Conservation (phyloP, 1,140 invertebrate genomes). For the Hydropsyche tenuis region DNA sequence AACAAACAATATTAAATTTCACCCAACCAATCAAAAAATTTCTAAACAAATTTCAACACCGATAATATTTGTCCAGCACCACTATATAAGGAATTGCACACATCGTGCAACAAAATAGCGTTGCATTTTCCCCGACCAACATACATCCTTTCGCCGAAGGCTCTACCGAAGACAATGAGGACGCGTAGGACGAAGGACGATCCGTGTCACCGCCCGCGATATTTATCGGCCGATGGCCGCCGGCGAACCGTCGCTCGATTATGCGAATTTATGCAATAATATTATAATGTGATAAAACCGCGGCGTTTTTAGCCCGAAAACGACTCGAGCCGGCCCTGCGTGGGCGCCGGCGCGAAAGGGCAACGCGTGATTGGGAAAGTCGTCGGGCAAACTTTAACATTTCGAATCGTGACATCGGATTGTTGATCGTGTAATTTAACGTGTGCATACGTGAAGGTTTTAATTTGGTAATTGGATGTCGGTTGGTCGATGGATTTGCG, state of each 20-base stretch:
- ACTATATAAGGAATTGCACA: too few species aligned
- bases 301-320: not conserved
- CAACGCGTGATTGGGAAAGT: not conserved
- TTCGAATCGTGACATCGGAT: not conserved
- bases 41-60: too few species aligned
- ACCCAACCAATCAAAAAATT: too few species aligned
- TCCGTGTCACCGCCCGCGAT: not conserved
- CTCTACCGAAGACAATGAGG: not conserved
- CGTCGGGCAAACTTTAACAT: not conserved
- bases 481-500: too few species aligned
- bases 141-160: too few species aligned
- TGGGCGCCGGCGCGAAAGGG: not conserved
- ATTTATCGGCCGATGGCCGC: conserved; percentile 18
- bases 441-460: too few species aligned
- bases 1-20: too few species aligned
- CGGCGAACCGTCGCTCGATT: not conserved
- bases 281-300: too few species aligned
- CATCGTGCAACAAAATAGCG: too few species aligned
- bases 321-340: not conserved
- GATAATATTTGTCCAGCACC: too few species aligned
- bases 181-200: conserved; percentile 12
- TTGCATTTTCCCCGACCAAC: too few species aligned
- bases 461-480: too few species aligned
- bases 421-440: not conserved
- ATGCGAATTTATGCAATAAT: not conserved